Conservation (phyloP, 1,140 invertebrate species). For the Adoxophyes honmai region DNA sequence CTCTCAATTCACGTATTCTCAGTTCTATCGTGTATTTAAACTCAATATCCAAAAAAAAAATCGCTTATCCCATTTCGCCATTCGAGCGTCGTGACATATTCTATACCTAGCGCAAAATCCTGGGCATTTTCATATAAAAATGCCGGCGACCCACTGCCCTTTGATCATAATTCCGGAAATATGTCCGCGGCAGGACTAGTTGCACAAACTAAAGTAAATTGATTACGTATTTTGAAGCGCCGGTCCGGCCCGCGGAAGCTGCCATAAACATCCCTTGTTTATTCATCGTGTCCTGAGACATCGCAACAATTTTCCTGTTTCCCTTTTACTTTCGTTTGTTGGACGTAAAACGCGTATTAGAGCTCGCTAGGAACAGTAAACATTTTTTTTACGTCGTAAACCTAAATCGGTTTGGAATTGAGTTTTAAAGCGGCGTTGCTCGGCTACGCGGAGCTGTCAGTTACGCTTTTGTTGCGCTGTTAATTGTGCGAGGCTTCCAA, state of each 20-base stretch:
- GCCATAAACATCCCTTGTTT: constrained; percentile 54
- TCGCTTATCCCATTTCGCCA: too few relatives aligned
- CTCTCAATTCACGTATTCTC: too few relatives aligned
- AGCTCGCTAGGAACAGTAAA: not conserved
- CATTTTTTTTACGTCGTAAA: constrained; percentile 1
- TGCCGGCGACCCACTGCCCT: not conserved
- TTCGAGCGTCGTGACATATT: too few relatives aligned
- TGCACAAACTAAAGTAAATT: constrained; percentile 17
- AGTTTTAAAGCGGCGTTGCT: not conserved
- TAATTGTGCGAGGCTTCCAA: too few relatives aligned
- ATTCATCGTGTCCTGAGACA: constrained; percentile 42
- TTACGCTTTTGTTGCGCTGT: not conserved
- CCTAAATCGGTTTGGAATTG: not conserved
- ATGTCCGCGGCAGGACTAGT: not conserved
- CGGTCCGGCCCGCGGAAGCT: constrained; percentile 24
- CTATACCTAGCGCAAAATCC: too few relatives aligned
- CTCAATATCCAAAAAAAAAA: too few relatives aligned
- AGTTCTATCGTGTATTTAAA: too few relatives aligned
- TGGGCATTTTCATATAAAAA: too few relatives aligned
- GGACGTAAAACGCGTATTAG: not conserved
- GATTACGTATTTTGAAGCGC: constrained; percentile 24
- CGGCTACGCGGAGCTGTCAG: not conserved
- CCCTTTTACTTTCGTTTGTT: constrained; percentile 32
- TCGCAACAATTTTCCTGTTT: constrained; percentile 30
- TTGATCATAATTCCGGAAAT: not conserved